Conservation (phyloP, 2,113 vertebrate species). For the Plestiodon gilberti region DNA sequence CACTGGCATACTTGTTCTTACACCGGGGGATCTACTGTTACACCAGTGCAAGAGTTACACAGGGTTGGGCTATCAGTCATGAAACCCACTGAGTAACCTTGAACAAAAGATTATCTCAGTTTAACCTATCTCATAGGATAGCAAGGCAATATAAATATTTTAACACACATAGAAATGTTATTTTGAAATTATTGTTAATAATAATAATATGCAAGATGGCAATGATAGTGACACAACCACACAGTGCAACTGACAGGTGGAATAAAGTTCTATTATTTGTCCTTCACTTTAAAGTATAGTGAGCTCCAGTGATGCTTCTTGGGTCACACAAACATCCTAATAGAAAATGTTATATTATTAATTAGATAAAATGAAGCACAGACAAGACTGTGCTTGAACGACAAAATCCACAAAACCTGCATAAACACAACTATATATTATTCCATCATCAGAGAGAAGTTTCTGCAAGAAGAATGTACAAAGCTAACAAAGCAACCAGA, state of each 20-base stretch:
- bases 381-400: fast-evolving
- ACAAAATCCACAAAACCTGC: fast-evolving
- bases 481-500: not conserved
- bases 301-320: not conserved
- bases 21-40: no score
- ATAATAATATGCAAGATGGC: not conserved
- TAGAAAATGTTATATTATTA: not conserved
- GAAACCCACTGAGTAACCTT: not conserved
- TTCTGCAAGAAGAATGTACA: conserved; percentile 10
- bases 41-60: no score
- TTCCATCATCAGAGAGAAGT: fast-evolving
- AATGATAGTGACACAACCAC: not conserved
- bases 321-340: not conserved
- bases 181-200: conserved; percentile 12
- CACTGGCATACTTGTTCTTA: no score
- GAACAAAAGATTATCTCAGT: conserved; percentile 12
- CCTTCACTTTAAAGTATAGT: not conserved
- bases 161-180: not conserved
- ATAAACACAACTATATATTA: fast-evolving
- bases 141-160: not conserved
- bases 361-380: not conserved
- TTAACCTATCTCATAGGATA: not conserved
- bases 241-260: not conserved
- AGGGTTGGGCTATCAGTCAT: no score
- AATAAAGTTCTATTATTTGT: not conserved